phyloP scores from a whole-genome alignment of 1,140 invertebrate genomes.

The Cepaea nemoralis region DNA sequence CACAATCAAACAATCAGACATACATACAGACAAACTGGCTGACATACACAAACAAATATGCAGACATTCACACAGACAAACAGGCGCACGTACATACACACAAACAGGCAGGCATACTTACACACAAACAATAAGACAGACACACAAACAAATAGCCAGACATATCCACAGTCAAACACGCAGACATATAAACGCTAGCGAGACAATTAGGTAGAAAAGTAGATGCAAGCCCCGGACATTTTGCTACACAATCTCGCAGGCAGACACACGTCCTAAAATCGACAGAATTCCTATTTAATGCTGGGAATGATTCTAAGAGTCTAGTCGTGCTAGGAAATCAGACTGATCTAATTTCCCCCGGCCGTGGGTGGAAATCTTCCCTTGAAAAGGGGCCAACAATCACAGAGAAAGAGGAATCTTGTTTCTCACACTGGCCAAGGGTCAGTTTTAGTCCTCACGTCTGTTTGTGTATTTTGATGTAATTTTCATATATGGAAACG shows the following conservation, averaged over 20 bases:
- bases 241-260: neutral
- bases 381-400: neutral
- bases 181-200: neutral
- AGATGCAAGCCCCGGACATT: too few species aligned
- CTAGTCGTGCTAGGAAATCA: neutral
- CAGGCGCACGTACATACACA: neutral
- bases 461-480: too few species aligned
- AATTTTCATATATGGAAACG: too few species aligned
- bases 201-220: neutral
- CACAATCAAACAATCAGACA: too few species aligned
- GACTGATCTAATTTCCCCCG: neutral
- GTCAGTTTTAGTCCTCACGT: neutral
- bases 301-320: neutral
- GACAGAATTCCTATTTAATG: neutral
- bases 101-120: neutral
- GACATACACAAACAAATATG: too few species aligned
- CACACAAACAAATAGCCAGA: neutral
- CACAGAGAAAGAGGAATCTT: neutral
- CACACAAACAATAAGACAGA: neutral
- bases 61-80: neutral
- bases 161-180: too few species aligned
- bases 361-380: neutral
- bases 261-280: neutral
- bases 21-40: too few species aligned
- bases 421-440: slow-evolving; percentile 1